Base-by-base conservation (phyloP, 1,140 invertebrate genomes). In the Venturia canescens region DNA sequence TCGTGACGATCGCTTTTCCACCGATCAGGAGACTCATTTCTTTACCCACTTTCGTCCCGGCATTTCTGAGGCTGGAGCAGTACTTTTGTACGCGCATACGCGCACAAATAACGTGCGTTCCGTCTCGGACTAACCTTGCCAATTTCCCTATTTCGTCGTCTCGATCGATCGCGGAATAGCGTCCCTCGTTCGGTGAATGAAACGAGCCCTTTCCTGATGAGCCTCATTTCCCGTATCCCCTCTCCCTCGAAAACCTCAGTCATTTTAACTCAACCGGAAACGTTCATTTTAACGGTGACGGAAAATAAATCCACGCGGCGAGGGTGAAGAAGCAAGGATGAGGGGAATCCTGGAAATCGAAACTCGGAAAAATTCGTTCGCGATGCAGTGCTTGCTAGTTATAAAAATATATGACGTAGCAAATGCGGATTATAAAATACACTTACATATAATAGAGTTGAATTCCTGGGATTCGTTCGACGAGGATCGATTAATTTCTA, bases 381-480 rank as follows among this genome's bases (percentile, higher is more conserved):
- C 38, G 69, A 13, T 15, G 18, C 26, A 71, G 29, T 1, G 21
- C n/a, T n/a, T n/a, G n/a, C n/a, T n/a, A n/a, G 21, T 71, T 38
- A 48, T 23, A 63, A 63, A 63, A 69, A 29, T 69, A 69, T 69
- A 15, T 31, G 7, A 44, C 31, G 0, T 5, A 69, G 26, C 4
- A 69, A 31, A 69, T 69, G 29, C 31, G 29, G 18, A 69, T 69
- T 69, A 69, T 69, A 29, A 16, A 69, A 16, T 27, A 69, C 66
- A 69, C 66, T 66, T 66, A 74, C 48, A 53, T 53, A 72, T 48
- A 72, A 72, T 72, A 72, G 70, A 74, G 13, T 53, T 53, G 71
- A 74, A 74, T 74, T 74, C 71, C 53, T 74, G 71, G 71, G 71
- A 74, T 44, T 74, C 71, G 44, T 74, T 74, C 71, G 71, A 53